Conservation (phyloP, 2,797 vertebrate species). For the Pseudopleuronectes americanus region DNA sequence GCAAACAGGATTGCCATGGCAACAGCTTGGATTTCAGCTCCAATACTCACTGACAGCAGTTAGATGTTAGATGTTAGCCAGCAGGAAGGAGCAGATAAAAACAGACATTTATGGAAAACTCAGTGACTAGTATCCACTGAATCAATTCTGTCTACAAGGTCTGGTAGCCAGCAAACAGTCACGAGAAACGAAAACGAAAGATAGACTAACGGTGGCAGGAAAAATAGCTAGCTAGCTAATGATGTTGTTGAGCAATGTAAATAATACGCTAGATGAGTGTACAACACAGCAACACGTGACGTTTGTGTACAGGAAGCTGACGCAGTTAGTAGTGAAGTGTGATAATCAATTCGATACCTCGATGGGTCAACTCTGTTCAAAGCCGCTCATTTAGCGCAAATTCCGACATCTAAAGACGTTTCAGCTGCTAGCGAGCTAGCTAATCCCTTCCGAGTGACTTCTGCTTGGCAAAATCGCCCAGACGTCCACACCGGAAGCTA, state of each 20-base stretch:
- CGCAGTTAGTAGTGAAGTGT: neutral
- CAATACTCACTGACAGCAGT: slow-evolving; percentile 17
- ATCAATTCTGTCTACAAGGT: no score
- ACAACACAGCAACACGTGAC: neutral
- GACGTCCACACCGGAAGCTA: slow-evolving; percentile 32
- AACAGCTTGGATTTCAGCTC: slow-evolving; percentile 51
- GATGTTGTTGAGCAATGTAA: slow-evolving; percentile 20
- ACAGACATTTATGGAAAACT: neutral
- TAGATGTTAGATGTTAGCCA: neutral
- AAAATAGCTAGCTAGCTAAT: slow-evolving; percentile 31
- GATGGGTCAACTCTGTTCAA: slow-evolving; percentile 34
- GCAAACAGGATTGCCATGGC: slow-evolving; percentile 98
- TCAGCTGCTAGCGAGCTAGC: slow-evolving; percentile 68
- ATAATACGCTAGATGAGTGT: neutral
- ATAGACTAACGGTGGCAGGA: neutral
- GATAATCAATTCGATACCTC: slow-evolving; percentile 51
- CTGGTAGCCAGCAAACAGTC: neutral
- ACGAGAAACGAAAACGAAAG: slow-evolving; percentile 40
- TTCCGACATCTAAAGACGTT: slow-evolving; percentile 62
- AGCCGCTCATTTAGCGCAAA: slow-evolving; percentile 35
- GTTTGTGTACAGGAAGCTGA: neutral
- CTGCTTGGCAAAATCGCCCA: slow-evolving; percentile 59
- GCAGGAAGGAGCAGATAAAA: neutral
- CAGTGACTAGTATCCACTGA: neutral
- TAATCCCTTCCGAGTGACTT: slow-evolving; percentile 81